Percentiles rank a stretch among this genome's conserved stretches.
These are phyloP conservation scores for Orientallactaga bullata DNA, from an alignment of 2,113 vertebrate genomes.

Conservation along the genomic window DNA sequence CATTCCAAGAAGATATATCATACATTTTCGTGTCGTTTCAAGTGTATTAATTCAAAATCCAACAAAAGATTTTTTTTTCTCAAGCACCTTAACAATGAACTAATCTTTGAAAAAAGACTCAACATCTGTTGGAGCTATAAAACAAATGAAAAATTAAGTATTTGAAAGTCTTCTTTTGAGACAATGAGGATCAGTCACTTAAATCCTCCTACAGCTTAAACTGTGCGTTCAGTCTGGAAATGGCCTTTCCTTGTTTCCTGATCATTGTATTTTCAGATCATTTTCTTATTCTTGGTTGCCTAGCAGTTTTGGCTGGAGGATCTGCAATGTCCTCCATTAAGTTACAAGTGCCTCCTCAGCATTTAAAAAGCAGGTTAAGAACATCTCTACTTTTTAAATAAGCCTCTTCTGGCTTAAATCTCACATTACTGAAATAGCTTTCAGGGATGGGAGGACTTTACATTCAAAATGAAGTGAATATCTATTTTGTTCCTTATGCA, in stretches of 20 bases:
- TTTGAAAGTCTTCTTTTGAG: conserved; percentile 75
- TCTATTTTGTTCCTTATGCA: not conserved
- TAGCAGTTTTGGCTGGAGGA: conserved; percentile 64
- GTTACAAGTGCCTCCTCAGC: conserved; percentile 49
- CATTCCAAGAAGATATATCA: not conserved
- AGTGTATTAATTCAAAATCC: conserved; percentile 62
- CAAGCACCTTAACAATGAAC: conserved; percentile 16
- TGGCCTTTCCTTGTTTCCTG: conserved; percentile 70
- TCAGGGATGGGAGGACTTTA: not conserved
- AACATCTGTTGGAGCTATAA: conserved; percentile 72
- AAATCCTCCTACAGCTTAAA: conserved; percentile 69
- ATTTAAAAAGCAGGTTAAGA: not conserved
- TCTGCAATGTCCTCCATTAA: not conserved
- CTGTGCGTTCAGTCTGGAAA: conserved; percentile 68
- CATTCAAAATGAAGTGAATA: not conserved
- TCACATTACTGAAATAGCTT: not conserved
- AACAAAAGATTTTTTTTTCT: conserved; percentile 41
- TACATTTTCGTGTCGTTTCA: conserved; percentile 42
- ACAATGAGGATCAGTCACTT: conserved; percentile 59
- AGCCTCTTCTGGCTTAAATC: not conserved
- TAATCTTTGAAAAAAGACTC: conserved; percentile 66
- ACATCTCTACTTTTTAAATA: not conserved
- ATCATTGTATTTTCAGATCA: conserved; percentile 64
- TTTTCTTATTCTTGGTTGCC: conserved; percentile 62
- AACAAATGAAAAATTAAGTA: conserved; percentile 79